Evolutionary conservation across 92 coral and sea anemone species (phyloP), one percentile per base, ranked within the genome.

Genomic region (Muricea muricata): DNA sequence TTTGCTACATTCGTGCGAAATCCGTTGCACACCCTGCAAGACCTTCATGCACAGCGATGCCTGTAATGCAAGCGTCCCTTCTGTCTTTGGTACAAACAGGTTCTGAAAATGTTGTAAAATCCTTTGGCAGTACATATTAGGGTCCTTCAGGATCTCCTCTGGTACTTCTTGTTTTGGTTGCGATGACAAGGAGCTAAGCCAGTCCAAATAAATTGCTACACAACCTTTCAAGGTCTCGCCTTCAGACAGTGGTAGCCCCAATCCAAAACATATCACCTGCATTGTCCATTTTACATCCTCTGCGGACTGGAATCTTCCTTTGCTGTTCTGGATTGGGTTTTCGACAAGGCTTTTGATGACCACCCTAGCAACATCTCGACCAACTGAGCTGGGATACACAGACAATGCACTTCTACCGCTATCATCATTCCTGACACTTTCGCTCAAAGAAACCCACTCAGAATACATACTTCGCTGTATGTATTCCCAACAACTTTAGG

Each of bases 401-500:
- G 86, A 79, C 85, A 97, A 85, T 8, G 94, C 99, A 45, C 99
- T 97, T 56, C 81, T 94, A 73, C 89, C 92, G 18, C 82, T 90
- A 20, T 67, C 88, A 70, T 97, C 97, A 37, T 90, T 80, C 33
- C 91, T 91, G 41, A 96, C 84, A 48, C 91, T 29, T 54, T 93
- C 92, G 45, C 96, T 91, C 23, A 96, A 80, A 10, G 99, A 97
- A 56, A 97, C 98, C 99, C 99, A 97, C 90, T 97, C 99, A 1
- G 99, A 97, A 77, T 97, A 97, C 99, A 97, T 97, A 58, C 83
- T 78, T 70, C 55, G 5, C 32, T 18, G 65, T 74, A 74, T 35
- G 83, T 78, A 78, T 78, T 78, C 83, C 65, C 11, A 34, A 52
- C 83, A 61, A 78, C 14, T 13, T 21, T 63, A 78, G 37, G 45